These are phyloP conservation scores for Helarctos malayanus DNA, from an alignment of 2,797 vertebrate species.

Conservation along the genomic window DNA sequence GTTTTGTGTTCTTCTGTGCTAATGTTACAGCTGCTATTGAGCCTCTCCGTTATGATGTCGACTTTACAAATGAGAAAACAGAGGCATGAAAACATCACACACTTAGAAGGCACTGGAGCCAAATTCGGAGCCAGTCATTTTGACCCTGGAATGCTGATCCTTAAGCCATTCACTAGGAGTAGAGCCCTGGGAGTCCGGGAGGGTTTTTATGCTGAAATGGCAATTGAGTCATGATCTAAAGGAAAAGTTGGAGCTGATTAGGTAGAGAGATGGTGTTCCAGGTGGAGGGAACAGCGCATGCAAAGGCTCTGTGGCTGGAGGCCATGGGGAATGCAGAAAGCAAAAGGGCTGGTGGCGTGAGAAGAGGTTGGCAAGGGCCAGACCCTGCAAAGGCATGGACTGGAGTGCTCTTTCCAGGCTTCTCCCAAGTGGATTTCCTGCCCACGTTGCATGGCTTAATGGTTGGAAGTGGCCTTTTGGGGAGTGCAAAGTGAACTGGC, in stretches of 20 bases:
- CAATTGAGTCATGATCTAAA: background rate
- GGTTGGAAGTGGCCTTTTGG: background rate
- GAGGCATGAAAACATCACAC: background rate
- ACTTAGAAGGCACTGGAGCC: background rate
- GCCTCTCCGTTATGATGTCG: background rate
- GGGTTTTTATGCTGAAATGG: background rate
- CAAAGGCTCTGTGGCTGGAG: background rate
- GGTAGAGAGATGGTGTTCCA: background rate
- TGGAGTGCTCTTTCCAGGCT: background rate
- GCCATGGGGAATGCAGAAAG: background rate
- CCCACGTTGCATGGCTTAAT: background rate
- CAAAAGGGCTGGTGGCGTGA: background rate
- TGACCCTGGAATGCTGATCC: background rate
- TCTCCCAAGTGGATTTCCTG: background rate
- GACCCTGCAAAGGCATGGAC: background rate
- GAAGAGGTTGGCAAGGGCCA: background rate
- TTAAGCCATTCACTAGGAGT: background rate
- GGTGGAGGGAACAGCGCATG: background rate
- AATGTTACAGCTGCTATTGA: background rate
- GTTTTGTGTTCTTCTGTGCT: background rate
- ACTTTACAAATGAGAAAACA: background rate
- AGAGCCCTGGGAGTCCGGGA: background rate
- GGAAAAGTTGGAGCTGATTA: background rate
- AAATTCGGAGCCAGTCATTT: background rate
- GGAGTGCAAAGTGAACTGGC: background rate